Conservation (phyloP, 2,888 invertebrate species). For the Cerastis rubricosa region DNA sequence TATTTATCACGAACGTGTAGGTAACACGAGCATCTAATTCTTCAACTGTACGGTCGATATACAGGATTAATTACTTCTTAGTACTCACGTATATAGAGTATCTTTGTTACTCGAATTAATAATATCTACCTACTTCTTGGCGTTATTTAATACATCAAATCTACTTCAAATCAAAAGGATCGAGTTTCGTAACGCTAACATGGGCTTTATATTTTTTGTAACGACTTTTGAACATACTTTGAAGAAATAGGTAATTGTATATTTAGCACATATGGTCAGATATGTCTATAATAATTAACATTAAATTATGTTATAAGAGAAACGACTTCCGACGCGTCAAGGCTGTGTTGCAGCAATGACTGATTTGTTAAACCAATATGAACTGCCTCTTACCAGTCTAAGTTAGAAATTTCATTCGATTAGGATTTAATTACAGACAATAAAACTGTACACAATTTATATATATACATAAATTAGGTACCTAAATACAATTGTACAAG, state of each 20-base stretch:
- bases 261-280: conserved; percentile 13
- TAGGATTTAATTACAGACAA: conserved; percentile 11
- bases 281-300: conserved; percentile 33
- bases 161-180: conserved; percentile 29
- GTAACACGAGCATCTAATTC: conserved; percentile 52
- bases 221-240: background rate
- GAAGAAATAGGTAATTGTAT: conserved; percentile 33
- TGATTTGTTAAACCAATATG: conserved; percentile 23
- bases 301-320: conserved; percentile 44
- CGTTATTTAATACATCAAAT: conserved; percentile 44
- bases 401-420: conserved; percentile 22
- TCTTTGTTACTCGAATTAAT: conserved; percentile 40
- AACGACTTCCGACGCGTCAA: conserved; percentile 64
- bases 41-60: conserved; percentile 51
- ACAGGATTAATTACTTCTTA: conserved; percentile 55
- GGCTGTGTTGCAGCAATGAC: conserved; percentile 42
- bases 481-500: too few relatives aligned
- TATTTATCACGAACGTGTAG: conserved; percentile 44
- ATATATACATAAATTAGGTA: too few relatives aligned
- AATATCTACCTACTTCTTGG: conserved; percentile 7
- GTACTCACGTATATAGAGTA: conserved; percentile 30
- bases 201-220: conserved; percentile 21
- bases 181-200: conserved; percentile 20
- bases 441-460: background rate
- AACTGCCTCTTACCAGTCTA: background rate